These are phyloP conservation scores for Cololabis saira DNA, from an alignment of 2,113 vertebrate species.

Conservation along the genomic window DNA sequence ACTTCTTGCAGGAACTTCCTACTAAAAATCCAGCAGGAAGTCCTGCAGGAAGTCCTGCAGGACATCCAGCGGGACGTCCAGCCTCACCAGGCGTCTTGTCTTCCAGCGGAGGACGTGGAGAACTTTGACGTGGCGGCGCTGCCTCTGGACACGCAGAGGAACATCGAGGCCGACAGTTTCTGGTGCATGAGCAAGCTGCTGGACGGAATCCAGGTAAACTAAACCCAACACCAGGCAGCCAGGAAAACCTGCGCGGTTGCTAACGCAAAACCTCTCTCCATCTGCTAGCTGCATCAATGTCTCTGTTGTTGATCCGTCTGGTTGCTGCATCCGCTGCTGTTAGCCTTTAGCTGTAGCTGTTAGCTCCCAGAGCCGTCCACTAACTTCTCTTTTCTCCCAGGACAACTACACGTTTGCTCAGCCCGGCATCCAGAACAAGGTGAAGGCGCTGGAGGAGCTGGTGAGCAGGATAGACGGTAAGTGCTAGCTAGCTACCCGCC, in stretches of 20 bases:
- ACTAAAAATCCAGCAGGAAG: no score
- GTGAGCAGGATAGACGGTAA: constrained; percentile 97
- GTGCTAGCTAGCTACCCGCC: constrained; percentile 23
- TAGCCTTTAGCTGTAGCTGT: no score
- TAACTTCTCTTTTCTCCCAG: no score
- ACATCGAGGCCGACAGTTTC: constrained; percentile 98
- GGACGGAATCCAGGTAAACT: constrained; percentile 93
- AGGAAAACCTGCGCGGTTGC: no score
- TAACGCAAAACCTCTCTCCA: no score
- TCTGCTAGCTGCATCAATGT: no score
- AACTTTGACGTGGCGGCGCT: constrained; percentile 93
- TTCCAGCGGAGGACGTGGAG: constrained; percentile 94
- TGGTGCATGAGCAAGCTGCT: constrained; percentile 99
- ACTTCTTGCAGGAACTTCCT: no score
- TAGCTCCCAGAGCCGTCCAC: no score
- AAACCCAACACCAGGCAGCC: no score
- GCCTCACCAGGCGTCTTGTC: constrained; percentile 34
- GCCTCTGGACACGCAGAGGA: constrained; percentile 89
- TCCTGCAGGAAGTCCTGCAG: background rate
- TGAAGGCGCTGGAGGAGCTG: constrained; percentile 96
- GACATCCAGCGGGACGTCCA: no score
- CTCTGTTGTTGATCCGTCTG: no score
- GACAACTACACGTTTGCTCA: constrained; percentile 99
- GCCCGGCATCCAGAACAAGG: constrained; percentile 98
- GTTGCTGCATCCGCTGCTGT: no score